Evolutionary conservation across 2,888 invertebrate genomes (phyloP).

Genomic region (Nemurella pictetii): DNA sequence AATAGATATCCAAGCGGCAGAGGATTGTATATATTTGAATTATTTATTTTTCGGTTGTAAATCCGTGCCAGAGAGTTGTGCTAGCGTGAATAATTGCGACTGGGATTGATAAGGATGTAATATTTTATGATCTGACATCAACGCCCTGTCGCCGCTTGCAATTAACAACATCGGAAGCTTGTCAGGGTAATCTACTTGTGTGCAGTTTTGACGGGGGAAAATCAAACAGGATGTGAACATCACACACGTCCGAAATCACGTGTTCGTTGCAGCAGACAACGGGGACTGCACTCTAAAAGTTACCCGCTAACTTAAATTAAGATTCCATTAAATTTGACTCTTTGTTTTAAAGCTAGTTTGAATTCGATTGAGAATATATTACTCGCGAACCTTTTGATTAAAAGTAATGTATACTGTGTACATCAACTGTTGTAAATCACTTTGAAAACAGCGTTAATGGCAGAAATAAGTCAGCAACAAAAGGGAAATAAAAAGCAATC

Average conservation of each 20-base stretch:
- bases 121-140: neutral
- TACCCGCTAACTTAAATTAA: neutral
- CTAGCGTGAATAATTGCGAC: no score
- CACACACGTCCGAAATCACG: neutral
- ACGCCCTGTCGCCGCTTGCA: neutral
- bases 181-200: neutral
- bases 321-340: neutral
- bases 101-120: neutral
- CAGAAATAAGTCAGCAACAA: neutral
- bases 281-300: neutral
- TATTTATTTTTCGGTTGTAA: neutral
- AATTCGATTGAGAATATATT: neutral
- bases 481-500: neutral
- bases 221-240: no score
- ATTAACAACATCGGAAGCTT: neutral
- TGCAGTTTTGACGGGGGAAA: neutral
- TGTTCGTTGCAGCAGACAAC: neutral
- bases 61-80: no score
- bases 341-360: neutral
- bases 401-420: neutral
- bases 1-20: neutral
- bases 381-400: neutral
- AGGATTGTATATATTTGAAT: neutral
- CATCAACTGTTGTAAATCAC: neutral
- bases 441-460: neutral